Conservation (phyloP, 2,113 vertebrate genomes). For the Mugil cephalus region DNA sequence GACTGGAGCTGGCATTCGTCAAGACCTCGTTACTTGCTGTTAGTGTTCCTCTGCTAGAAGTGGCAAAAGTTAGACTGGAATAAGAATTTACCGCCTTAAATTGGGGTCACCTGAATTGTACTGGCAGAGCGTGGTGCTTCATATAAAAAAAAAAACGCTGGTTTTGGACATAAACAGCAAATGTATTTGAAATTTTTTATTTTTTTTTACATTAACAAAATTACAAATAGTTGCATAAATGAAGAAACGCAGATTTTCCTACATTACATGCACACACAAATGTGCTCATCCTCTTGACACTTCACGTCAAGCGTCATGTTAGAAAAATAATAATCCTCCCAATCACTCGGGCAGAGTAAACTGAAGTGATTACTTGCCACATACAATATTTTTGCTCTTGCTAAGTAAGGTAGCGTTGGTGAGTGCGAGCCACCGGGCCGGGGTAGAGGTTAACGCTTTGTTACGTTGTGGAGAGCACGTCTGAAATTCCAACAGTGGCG, state of each 20-base stretch:
- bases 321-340: not conserved
- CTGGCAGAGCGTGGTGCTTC: too few species aligned
- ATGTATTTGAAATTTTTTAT: too few species aligned
- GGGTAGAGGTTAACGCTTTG: constrained; percentile 28
- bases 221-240: too few species aligned
- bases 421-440: not conserved
- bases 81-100: too few species aligned
- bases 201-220: too few species aligned
- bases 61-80: not conserved
- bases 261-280: too few species aligned
- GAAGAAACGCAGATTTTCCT: too few species aligned
- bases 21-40: not conserved
- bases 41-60: constrained; percentile 11
- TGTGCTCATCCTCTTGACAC: too few species aligned
- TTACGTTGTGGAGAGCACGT: constrained; percentile 58
- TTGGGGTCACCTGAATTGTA: too few species aligned
- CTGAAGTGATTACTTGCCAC: not conserved
- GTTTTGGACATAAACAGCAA: too few species aligned
- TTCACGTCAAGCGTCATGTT: too few species aligned
- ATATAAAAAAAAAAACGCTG: too few species aligned
- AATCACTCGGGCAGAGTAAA: not conserved
- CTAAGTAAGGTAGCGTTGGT: constrained; percentile 8
- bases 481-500: constrained; percentile 70
- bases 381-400: not conserved
- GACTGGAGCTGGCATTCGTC: constrained; percentile 16